These are phyloP conservation scores for Lithobius niger DNA, from an alignment of 1,140 invertebrate species.

Conservation along the genomic window DNA sequence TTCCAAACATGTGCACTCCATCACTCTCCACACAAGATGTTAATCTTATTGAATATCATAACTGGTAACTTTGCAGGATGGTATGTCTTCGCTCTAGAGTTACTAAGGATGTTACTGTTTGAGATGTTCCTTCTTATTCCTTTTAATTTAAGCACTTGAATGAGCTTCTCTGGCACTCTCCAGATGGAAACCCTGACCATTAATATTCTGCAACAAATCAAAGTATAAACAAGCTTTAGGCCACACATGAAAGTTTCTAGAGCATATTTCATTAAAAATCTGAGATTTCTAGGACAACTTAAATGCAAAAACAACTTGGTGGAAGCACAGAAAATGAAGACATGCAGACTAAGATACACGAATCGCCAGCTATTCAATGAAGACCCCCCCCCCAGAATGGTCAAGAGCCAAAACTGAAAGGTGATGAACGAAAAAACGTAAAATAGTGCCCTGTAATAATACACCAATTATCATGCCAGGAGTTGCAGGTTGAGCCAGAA, in stretches of 20 bases:
- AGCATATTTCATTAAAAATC: background rate
- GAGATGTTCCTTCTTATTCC: background rate
- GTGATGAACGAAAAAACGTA: too few species aligned
- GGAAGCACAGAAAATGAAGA: too few species aligned
- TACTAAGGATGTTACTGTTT: background rate
- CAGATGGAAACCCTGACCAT: background rate
- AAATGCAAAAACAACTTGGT: too few species aligned
- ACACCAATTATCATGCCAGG: too few species aligned
- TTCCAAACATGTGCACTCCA: constrained; percentile 9
- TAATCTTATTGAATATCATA: too few species aligned
- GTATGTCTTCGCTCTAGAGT: background rate
- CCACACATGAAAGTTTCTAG: background rate
- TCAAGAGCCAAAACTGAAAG: too few species aligned
- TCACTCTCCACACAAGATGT: background rate
- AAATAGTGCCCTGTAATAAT: too few species aligned
- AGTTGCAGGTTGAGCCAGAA: too few species aligned
- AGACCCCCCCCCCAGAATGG: too few species aligned
- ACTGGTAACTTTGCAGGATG: constrained; percentile 5
- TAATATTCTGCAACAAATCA: constrained; percentile 1
- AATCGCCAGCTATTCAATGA: too few species aligned
- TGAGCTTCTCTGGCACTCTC: background rate
- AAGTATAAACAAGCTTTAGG: background rate
- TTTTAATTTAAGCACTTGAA: constrained; percentile 1
- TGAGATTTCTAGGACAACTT: too few species aligned
- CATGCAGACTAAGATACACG: too few species aligned